phyloP scores from a whole-genome alignment of 2,797 vertebrate genomes.

The Notolabrus celidotus region DNA sequence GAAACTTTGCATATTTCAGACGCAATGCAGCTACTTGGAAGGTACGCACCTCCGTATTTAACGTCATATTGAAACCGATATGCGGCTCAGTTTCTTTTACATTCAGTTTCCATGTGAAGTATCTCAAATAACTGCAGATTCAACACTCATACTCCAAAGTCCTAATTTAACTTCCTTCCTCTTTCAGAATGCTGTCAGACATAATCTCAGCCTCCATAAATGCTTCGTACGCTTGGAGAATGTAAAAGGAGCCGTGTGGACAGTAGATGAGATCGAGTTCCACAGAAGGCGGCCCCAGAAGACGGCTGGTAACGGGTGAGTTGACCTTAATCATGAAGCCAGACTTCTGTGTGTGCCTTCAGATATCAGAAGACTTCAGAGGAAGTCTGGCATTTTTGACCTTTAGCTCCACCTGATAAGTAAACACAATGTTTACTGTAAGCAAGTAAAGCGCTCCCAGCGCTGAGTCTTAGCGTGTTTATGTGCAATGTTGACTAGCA shows the following conservation, averaged over 20 bases:
- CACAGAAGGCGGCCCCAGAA: constrained; percentile 99
- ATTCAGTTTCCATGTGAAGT: too few species aligned
- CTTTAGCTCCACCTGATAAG: constrained; percentile 31
- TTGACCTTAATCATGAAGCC: background rate
- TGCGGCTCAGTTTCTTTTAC: too few species aligned
- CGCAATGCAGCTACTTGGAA: constrained; percentile 99
- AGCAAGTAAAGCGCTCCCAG: constrained; percentile 29
- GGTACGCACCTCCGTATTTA: constrained; percentile 78
- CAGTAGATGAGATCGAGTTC: constrained; percentile 98
- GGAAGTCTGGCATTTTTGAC: constrained; percentile 29
- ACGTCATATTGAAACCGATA: too few species aligned
- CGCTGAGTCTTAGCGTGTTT: background rate
- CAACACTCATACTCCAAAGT: too few species aligned
- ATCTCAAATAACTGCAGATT: too few species aligned
- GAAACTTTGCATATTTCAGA: constrained; percentile 98
- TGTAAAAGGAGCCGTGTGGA: constrained; percentile 99
- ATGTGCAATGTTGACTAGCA: constrained; percentile 9
- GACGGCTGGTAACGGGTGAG: constrained; percentile 90
- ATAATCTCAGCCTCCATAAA: constrained; percentile 99
- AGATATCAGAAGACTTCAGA: constrained; percentile 16
- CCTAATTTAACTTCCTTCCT: background rate
- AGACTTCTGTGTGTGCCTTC: constrained; percentile 3
- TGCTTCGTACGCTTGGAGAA: constrained; percentile 99
- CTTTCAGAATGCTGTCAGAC: constrained; percentile 96
- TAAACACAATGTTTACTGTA: constrained; percentile 53